Conservation (phyloP, 2,888 invertebrate genomes). For the Trissolcus brochymenae region DNA sequence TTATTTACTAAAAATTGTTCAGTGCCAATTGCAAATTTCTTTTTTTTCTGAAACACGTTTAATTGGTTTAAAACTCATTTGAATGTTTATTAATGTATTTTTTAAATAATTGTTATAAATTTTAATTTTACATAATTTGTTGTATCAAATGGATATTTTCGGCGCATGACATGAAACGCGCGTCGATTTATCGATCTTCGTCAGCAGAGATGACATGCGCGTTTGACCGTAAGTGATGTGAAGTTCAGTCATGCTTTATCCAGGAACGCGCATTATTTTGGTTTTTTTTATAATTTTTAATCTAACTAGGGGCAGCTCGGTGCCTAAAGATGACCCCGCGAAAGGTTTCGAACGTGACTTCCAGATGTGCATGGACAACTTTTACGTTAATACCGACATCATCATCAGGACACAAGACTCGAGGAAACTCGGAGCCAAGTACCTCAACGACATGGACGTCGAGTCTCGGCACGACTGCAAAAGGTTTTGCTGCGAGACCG, state of each 20-base stretch:
- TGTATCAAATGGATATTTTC: background rate
- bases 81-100: too few species aligned
- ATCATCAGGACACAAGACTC: conserved; percentile 95
- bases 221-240: conserved; percentile 35
- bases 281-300: conserved; percentile 65
- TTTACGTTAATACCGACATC: conserved; percentile 91
- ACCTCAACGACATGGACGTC: conserved; percentile 90
- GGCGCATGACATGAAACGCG: conserved; percentile 7
- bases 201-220: conserved; percentile 44
- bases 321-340: conserved; percentile 62
- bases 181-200: conserved; percentile 54
- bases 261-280: conserved; percentile 63
- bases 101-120: background rate
- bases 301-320: conserved; percentile 61
- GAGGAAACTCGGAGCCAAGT: conserved; percentile 90
- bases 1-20: too few species aligned
- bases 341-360: conserved; percentile 79
- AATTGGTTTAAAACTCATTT: too few species aligned
- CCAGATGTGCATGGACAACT: conserved; percentile 84
- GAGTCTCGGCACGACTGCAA: conserved; percentile 89
- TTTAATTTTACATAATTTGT: background rate
- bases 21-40: too few species aligned
- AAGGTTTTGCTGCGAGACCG: conserved; percentile 90
- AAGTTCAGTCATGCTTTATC: conserved; percentile 64
- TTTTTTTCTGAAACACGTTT: too few species aligned